Evolutionary conservation across 1,140 invertebrate genomes (phyloP), one percentile per base, ranked within the genome.

Genomic region (Acromyrmex heyeri): DNA sequence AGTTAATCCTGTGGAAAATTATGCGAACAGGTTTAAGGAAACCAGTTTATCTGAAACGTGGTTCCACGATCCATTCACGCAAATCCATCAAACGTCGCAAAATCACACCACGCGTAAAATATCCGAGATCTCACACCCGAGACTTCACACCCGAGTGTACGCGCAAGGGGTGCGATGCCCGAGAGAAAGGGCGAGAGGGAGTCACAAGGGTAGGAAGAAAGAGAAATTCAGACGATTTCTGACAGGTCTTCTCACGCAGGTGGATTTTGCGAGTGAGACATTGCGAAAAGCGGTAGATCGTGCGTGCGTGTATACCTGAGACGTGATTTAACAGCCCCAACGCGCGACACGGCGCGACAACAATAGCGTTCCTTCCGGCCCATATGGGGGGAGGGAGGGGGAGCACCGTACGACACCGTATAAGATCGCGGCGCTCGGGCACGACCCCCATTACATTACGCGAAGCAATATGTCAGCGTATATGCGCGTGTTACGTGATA

Each of bases 211-310:
- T 24, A 24, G 73, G 55, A 70, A 48, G 18, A 48, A 21, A 3
- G 24, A 73, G 69, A 57, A 48, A 81, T 55, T 14, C n/a, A 12
- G 24, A 1, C 69, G 55, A 75, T 75, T 83, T 50, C 79, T n/a
- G 79, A 48, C 24, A 34, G 38, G 24, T 38, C 69, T 21, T 21
- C 75, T 48, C 64, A 73, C 65, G 65, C 44, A 34, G 55, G 69
- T 82, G 44, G n/a, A 83, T 83, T 75, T 75, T 24, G 79, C 72
- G 55, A 75, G 57, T 50, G 79, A 83, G 67, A 83, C 69, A 27
- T 83, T 38, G 38, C 21, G 64, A 44, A 67, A 70, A 44, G 21
- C 18, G 79, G 55, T 21, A 73, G 69, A 70, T 61, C 55, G 38
- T 73, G 79, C 67, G 67, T 72, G 38, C 38, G 6, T 34, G 30